These are phyloP conservation scores for Heterocephalus glaber DNA, from an alignment of 2,113 vertebrate species.

Conservation along the genomic window DNA sequence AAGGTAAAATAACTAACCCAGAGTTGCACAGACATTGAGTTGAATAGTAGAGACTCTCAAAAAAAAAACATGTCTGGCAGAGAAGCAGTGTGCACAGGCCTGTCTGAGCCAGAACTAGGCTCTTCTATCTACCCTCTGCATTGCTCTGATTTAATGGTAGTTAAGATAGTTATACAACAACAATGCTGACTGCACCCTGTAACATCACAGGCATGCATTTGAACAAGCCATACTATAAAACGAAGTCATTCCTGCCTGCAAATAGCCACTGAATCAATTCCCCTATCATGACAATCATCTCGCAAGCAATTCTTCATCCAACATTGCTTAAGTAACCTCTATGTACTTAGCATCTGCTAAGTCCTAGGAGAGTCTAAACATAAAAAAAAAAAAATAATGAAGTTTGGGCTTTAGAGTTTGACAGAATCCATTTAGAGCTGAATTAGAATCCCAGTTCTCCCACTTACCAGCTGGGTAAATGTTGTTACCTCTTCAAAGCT, in stretches of 20 bases:
- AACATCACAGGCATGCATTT: neutral
- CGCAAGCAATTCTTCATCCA: neutral
- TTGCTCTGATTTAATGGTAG: neutral
- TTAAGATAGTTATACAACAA: neutral
- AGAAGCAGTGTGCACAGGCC: neutral
- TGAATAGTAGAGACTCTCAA: neutral
- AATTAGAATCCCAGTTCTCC: constrained; percentile 13
- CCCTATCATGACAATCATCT: neutral
- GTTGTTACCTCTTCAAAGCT: neutral
- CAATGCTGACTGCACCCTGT: neutral
- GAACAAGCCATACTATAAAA: neutral
- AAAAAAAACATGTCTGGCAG: neutral
- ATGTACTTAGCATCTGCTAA: neutral
- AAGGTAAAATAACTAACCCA: neutral
- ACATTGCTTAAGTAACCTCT: neutral
- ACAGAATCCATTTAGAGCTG: neutral
- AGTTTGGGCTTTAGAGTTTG: neutral
- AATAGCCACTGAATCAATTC: neutral
- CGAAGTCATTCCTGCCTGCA: neutral
- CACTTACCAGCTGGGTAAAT: neutral
- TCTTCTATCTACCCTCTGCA: neutral
- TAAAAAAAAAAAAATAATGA: neutral
- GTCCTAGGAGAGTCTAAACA: neutral
- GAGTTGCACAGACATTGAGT: neutral
- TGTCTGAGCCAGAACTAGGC: neutral